phyloP scores from a whole-genome alignment of 2,797 vertebrate species.

The Lophura swinhoii region DNA sequence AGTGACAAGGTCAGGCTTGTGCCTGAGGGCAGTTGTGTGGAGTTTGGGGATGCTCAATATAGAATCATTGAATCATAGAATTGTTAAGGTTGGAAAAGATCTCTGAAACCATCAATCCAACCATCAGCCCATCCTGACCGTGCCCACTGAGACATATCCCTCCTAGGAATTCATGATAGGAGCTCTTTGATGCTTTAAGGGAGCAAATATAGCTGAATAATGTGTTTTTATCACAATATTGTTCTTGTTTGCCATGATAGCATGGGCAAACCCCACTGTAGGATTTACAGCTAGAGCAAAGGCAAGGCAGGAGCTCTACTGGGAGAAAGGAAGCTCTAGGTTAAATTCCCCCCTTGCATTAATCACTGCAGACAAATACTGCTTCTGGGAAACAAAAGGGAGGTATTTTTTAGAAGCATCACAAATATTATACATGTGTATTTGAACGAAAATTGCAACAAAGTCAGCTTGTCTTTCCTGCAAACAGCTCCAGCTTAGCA shows the following conservation, averaged over 20 bases:
- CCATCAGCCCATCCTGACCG: too few species aligned
- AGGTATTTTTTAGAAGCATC: neutral
- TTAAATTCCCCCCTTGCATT: neutral
- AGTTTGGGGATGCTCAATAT: neutral
- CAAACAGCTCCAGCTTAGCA: neutral
- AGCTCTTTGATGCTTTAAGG: neutral
- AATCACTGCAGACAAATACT: neutral
- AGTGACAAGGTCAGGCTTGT: neutral
- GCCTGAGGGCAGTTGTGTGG: neutral
- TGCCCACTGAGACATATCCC: too few species aligned
- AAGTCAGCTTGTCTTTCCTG: slow-evolving; percentile 11
- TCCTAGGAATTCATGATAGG: slow-evolving; percentile 1
- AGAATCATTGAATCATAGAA: too few species aligned
- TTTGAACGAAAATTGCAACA: slow-evolving; percentile 28
- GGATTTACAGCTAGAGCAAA: neutral
- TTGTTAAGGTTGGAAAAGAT: too few species aligned
- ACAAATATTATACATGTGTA: neutral
- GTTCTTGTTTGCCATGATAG: neutral
- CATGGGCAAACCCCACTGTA: neutral
- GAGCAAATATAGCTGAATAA: neutral
- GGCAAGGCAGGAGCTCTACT: neutral
- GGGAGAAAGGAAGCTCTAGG: neutral
- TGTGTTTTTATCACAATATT: neutral
- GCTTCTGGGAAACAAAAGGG: neutral
- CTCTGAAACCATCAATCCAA: too few species aligned